Evolutionary conservation across 92 coral and sea anemone genomes (phyloP).

Genomic region (Hydrozoanthus gracilis): DNA sequence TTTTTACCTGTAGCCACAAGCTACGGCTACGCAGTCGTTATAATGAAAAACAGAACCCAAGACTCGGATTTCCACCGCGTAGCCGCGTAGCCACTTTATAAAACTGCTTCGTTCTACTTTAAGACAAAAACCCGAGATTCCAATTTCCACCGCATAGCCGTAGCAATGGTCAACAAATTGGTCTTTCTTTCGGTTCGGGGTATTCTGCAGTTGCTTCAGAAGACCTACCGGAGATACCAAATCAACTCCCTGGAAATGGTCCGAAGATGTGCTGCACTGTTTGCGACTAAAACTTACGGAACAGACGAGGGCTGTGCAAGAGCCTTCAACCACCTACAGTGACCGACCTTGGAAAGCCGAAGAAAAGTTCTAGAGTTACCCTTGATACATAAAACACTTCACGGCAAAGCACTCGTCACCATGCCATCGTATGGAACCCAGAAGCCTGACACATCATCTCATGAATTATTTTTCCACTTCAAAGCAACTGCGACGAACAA

Average conservation of each 20-base stretch:
- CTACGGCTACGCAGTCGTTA: too few species aligned
- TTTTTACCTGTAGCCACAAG: too few species aligned
- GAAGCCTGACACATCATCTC: neutral
- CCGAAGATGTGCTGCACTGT: conserved; percentile 6
- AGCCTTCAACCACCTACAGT: conserved; percentile 42
- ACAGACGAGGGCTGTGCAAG: conserved; percentile 47
- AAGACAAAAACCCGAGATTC: too few species aligned
- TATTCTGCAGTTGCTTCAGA: conserved; percentile 39
- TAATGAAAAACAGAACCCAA: too few species aligned
- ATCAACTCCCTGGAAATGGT: neutral
- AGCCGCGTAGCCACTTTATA: too few species aligned
- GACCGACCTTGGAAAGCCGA: conserved; percentile 45
- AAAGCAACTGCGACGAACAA: neutral
- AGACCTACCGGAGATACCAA: conserved; percentile 5
- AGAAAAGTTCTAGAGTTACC: conserved; percentile 49
- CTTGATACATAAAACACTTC: conserved; percentile 22
- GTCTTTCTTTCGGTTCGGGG: too few species aligned
- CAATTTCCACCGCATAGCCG: too few species aligned
- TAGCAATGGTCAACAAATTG: too few species aligned
- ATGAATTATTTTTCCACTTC: neutral
- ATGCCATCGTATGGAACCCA: neutral
- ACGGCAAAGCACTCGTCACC: neutral
- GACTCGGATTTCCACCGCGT: too few species aligned
- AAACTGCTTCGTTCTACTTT: too few species aligned
- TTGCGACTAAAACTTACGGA: conserved; percentile 40